Evolutionary conservation across 2,113 vertebrate species (phyloP).

Genomic region (Pterocles orientalis): DNA sequence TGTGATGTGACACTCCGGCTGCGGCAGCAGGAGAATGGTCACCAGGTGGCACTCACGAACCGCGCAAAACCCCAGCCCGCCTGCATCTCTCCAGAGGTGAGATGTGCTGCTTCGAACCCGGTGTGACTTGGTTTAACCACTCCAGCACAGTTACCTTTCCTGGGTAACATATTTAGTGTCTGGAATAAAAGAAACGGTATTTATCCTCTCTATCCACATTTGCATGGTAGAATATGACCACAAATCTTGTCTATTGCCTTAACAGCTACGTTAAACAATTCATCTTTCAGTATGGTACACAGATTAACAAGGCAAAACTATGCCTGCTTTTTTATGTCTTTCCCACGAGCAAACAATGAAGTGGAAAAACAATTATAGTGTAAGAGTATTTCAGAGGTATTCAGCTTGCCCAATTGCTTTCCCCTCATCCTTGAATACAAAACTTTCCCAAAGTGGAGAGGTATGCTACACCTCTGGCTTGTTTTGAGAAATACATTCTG

Average conservation of each 20-base stretch:
- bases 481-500: neutral
- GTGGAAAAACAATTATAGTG: neutral
- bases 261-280: neutral
- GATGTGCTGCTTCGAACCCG: accelerated
- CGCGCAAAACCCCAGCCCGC: neutral
- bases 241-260: neutral
- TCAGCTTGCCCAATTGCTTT: neutral
- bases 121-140: accelerated
- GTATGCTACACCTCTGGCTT: neutral
- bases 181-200: neutral
- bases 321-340: neutral
- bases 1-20: accelerated
- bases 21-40: neutral
- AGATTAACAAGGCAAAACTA: neutral
- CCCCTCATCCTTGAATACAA: neutral
- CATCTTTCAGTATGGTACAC: neutral
- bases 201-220: neutral
- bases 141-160: neutral
- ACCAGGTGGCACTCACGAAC: slow-evolving; percentile 59
- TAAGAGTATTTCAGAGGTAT: neutral
- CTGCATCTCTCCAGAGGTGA: neutral
- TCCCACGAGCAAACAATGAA: neutral
- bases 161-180: no score
- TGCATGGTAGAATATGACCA: neutral
- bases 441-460: neutral